Conservation (phyloP, 2,888 invertebrate genomes). For the Plagiodera versicolora region DNA sequence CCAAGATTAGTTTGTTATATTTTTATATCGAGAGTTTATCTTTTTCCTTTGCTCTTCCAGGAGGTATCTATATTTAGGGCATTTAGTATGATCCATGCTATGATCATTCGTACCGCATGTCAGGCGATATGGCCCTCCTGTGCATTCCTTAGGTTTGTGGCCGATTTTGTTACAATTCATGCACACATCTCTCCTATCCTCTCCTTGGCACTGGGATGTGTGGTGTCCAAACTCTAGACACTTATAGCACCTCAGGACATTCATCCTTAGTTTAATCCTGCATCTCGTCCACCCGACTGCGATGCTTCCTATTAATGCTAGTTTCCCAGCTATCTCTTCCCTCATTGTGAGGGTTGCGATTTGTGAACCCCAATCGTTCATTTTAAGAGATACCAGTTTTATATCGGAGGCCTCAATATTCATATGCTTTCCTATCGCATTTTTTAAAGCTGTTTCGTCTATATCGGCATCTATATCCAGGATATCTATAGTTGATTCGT, state of each 20-base stretch:
- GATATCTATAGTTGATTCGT: conserved; percentile 7
- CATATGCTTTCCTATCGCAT: not conserved
- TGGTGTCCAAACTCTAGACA: conserved; percentile 17
- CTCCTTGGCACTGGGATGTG: conserved; percentile 12
- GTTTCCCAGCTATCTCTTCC: conserved; percentile 4
- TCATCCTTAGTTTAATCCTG: conserved; percentile 4
- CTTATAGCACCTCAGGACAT: conserved; percentile 11
- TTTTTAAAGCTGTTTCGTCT: conserved; percentile 8
- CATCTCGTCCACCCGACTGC: conserved; percentile 12
- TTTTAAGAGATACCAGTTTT: not conserved
- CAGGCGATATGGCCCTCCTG: not conserved
- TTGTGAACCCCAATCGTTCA: not conserved
- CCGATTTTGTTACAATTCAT: conserved; percentile 12
- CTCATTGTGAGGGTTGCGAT: conserved; percentile 11
- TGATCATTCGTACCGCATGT: conserved; percentile 8
- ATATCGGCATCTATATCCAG: conserved; percentile 11
- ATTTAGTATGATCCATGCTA: conserved; percentile 11
- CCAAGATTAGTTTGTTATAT: conserved; percentile 11
- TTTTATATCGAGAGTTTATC: not conserved
- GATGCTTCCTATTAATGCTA: conserved; percentile 8
- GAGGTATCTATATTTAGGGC: conserved; percentile 7
- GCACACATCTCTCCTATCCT: conserved; percentile 12
- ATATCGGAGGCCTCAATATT: conserved; percentile 1
- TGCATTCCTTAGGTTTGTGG: conserved; percentile 16
- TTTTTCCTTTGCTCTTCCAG: conserved; percentile 6